Evolutionary conservation across 2,113 vertebrate species (phyloP).

Genomic region (Lepidiolamprologus cunningtoni): DNA sequence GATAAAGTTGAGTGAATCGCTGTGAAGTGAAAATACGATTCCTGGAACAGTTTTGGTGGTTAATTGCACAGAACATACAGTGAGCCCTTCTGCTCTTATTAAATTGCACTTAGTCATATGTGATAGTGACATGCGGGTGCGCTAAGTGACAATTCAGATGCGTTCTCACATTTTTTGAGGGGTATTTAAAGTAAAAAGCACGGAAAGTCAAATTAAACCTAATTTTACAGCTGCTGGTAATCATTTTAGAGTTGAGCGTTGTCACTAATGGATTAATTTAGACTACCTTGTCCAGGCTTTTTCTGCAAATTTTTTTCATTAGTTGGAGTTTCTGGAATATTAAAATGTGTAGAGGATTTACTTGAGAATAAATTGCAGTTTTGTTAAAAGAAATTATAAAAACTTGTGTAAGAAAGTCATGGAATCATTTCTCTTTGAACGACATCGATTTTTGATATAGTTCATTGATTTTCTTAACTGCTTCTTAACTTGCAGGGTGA

Average conservation of each 20-base stretch:
- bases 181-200: not conserved
- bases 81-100: constrained; percentile 3
- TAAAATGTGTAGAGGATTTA: not conserved
- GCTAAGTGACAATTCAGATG: not conserved
- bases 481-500: not conserved
- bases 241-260: not conserved
- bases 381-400: not conserved
- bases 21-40: constrained; percentile 13
- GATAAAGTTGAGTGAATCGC: constrained; percentile 20
- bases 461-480: not conserved
- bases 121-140: not conserved
- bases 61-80: not conserved
- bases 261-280: not conserved
- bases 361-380: not conserved
- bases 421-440: not conserved
- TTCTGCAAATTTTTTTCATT: not conserved
- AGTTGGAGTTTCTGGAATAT: not conserved
- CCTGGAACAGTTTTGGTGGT: constrained; percentile 40
- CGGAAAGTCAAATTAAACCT: not conserved
- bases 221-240: not conserved
- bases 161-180: not conserved
- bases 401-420: not conserved
- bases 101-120: not conserved
- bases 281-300: not conserved
- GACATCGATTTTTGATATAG: not conserved